A percentile compares a stretch with the other conserved stretches of the same genome.
phyloP scores from a whole-genome alignment of 1,140 invertebrate genomes.

The Pogonus chalceus region DNA sequence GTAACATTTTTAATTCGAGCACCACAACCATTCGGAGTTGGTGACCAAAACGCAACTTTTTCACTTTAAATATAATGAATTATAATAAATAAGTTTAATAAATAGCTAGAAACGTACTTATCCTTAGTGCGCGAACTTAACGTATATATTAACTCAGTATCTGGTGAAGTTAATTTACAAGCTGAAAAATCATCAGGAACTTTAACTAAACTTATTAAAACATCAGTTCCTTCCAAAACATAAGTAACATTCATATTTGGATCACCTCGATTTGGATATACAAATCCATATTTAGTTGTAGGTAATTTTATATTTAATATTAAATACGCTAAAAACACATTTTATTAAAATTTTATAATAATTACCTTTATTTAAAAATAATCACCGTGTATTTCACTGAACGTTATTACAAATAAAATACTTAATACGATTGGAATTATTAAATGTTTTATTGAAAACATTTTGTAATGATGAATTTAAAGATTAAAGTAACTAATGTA shows the following conservation, averaged over 20 bases:
- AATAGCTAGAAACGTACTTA: not conserved
- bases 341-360: too few species aligned
- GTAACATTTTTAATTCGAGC: not conserved
- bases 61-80: not conserved
- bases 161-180: not conserved
- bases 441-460: too few species aligned
- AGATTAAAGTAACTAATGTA: too few species aligned
- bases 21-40: conserved; percentile 3
- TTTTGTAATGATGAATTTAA: too few species aligned
- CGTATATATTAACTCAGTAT: not conserved
- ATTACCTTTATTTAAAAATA: too few species aligned
- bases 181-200: not conserved
- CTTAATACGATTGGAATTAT: too few species aligned
- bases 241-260: not conserved
- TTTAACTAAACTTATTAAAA: not conserved
- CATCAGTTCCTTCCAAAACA: not conserved
- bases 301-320: not conserved
- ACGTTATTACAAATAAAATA: too few species aligned
- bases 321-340: too few species aligned
- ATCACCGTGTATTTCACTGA: too few species aligned
- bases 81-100: not conserved
- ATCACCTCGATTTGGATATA: not conserved
- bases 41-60: not conserved
- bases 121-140: not conserved
- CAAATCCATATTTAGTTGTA: not conserved